Conservation (phyloP, 2,888 invertebrate species). For the Hermodice carunculata region DNA sequence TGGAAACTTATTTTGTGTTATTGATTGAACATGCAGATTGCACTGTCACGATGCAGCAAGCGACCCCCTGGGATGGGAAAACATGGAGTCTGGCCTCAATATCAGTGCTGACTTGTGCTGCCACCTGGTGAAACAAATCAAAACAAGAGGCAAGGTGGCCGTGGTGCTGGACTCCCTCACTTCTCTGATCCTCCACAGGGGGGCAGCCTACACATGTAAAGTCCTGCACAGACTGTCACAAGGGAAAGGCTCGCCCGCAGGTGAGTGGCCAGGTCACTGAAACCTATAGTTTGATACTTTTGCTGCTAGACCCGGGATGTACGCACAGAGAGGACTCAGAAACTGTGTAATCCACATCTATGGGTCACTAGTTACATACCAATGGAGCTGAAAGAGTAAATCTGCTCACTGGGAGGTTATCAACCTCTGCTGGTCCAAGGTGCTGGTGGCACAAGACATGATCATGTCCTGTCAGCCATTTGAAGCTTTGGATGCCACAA, state of each 20-base stretch:
- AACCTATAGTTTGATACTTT: too few relatives aligned
- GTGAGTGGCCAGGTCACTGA: background rate
- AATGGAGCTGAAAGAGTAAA: too few relatives aligned
- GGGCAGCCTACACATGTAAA: conserved; percentile 48
- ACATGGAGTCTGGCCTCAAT: conserved; percentile 31
- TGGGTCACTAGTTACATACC: too few relatives aligned
- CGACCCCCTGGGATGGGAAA: conserved; percentile 43
- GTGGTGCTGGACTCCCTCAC: conserved; percentile 49
- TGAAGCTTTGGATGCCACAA: too few relatives aligned
- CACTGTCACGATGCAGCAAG: conserved; percentile 38
- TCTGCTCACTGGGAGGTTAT: too few relatives aligned
- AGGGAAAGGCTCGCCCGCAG: conserved; percentile 15
- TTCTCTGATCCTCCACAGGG: conserved; percentile 42
- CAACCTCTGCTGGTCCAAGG: too few relatives aligned
- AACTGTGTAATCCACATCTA: too few relatives aligned
- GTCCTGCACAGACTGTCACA: conserved; percentile 36
- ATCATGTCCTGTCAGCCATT: too few relatives aligned
- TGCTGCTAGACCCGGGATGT: too few relatives aligned
- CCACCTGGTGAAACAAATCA: conserved; percentile 24
- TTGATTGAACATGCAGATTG: conserved; percentile 43
- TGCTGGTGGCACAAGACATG: too few relatives aligned
- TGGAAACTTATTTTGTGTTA: too few relatives aligned
- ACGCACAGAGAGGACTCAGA: too few relatives aligned
- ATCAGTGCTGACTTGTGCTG: conserved; percentile 11
- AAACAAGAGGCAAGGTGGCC: conserved; percentile 36